Evolutionary conservation across 2,888 invertebrate genomes (phyloP).

Genomic region (Agrilus mali): DNA sequence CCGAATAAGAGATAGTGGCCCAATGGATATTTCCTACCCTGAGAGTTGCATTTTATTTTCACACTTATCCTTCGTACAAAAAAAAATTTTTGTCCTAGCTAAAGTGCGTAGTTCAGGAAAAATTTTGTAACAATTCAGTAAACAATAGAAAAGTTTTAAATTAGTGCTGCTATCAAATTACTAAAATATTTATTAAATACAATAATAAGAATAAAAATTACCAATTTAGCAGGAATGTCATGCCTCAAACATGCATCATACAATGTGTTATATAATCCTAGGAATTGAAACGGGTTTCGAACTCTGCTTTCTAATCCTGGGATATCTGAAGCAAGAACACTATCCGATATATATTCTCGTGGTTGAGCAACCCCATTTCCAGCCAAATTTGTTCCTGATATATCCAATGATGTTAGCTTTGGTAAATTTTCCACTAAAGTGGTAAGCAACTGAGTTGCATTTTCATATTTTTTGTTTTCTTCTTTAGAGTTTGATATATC

Average conservation of each 20-base stretch:
- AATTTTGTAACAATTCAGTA: too few species aligned
- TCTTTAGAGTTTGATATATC: conserved; percentile 74
- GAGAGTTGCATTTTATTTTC: too few species aligned
- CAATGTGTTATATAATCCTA: conserved; percentile 83
- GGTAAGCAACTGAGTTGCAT: conserved; percentile 60
- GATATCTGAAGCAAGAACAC: conserved; percentile 57
- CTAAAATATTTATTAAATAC: too few species aligned
- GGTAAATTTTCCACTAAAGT: conserved; percentile 63
- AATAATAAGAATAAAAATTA: conserved; percentile 27
- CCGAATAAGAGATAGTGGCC: too few species aligned
- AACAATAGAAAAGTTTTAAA: too few species aligned
- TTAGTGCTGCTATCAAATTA: too few species aligned
- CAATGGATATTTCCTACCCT: too few species aligned
- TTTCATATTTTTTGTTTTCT: conserved; percentile 54
- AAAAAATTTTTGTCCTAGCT: too few species aligned
- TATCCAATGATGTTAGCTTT: conserved; percentile 71
- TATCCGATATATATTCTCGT: conserved; percentile 27
- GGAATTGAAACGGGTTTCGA: conserved; percentile 67
- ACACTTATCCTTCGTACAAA: too few species aligned
- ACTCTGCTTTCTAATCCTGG: conserved; percentile 73
- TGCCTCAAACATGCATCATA: conserved; percentile 82
- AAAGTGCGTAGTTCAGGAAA: too few species aligned
- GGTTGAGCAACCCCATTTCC: conserved; percentile 64
- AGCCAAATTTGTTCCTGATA: conserved; percentile 92
- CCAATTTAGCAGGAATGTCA: conserved; percentile 82